phyloP scores from a whole-genome alignment of 2,888 invertebrate species.

The Napeogenes inachia region DNA sequence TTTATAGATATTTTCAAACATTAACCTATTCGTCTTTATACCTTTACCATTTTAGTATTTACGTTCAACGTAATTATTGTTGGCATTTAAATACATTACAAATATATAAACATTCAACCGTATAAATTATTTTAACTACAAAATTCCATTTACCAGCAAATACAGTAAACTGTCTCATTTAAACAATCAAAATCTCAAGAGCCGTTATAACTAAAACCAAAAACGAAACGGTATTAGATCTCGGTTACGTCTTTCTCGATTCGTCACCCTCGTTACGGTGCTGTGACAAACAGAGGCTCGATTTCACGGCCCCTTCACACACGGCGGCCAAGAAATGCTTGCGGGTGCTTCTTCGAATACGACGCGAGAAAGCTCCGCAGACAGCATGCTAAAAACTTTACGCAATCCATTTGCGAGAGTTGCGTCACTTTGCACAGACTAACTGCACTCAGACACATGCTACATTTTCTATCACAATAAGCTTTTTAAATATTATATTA shows the following conservation, averaged over 20 bases:
- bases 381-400: slow-evolving; percentile 70
- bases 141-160: background rate
- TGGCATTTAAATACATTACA: too few relatives aligned
- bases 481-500: too few relatives aligned
- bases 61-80: too few relatives aligned
- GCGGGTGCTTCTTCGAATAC: slow-evolving; percentile 59
- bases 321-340: slow-evolving; percentile 47
- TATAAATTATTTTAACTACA: background rate
- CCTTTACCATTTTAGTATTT: too few relatives aligned
- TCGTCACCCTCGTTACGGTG: slow-evolving; percentile 46
- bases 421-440: slow-evolving; percentile 43
- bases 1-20: too few relatives aligned
- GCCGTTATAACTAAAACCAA: slow-evolving; percentile 27
- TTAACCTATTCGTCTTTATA: too few relatives aligned
- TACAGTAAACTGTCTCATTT: background rate
- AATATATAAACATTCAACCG: too few relatives aligned
- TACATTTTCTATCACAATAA: slow-evolving; percentile 7
- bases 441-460: background rate
- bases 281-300: slow-evolving; percentile 51
- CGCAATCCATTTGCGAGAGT: slow-evolving; percentile 55
- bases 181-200: slow-evolving; percentile 17
- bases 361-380: slow-evolving; percentile 65
- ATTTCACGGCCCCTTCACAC: slow-evolving; percentile 54
- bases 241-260: slow-evolving; percentile 57
- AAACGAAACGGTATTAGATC: slow-evolving; percentile 48